Base-by-base conservation (phyloP, 2,113 vertebrate species). In the Scolopax mira region DNA sequence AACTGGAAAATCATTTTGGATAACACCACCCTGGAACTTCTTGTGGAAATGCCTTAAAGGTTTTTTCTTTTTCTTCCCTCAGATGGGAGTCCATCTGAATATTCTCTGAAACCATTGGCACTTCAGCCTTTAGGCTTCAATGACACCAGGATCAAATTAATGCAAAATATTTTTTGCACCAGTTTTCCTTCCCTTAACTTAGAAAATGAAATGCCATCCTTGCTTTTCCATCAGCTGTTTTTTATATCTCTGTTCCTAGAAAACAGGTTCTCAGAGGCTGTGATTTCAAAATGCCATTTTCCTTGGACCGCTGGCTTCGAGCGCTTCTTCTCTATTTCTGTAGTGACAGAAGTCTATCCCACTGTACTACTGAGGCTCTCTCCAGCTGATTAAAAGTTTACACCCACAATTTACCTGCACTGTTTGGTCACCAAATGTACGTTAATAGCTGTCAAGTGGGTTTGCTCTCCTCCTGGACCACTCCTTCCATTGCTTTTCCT, bases 241-340 rank as follows among this genome's bases (percentile, higher is more conserved):
- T 73, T 83, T 58, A 39, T 88, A 79, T 88, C 62, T 42, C 22
- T 31, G 27, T 96, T 95, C 93, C 74, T 95, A 69, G 87, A 94
- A 94, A 75, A 72, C 74, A 79, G 41, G 7, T 93, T 91, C 60
- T 85, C 44, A 18, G 71, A 85, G 74, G 54, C 19, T 61, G 13
- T 57, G 88, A 88, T 96, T 97, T 93, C 85, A 88, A 96, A 95
- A 91, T 55, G 49, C 35, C 28, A 10, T 89, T 94, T 96, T 82
- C 62, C 46, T 79, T 78, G 49, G 62, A 28, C 35, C 2, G 1
- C 16, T 72, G 60, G 6, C 17, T 92, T 70, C 64, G 73, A 78
- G 65, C 16, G 6, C 31, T 37, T 2, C 61, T 89, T 84, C 72
- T 85, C 46, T 37, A 2, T 92, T 92, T 67, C 55, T 66, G 33